Base-by-base conservation (phyloP, 2,113 vertebrate genomes). In the Rhinolophus sinicus region DNA sequence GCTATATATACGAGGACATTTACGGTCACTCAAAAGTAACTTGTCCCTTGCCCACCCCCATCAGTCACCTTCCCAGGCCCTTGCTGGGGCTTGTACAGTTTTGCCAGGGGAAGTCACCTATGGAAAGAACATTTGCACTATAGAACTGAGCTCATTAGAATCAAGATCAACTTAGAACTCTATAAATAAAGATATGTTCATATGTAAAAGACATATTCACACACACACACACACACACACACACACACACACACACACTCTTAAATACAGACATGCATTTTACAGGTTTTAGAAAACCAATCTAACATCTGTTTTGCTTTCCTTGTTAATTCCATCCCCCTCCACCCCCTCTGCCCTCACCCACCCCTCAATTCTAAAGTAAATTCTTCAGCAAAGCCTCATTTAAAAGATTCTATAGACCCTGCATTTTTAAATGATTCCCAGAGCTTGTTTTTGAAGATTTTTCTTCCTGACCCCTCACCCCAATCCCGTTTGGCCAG, bases 281-380 rank as follows among this genome's bases (percentile, higher is more conserved):
- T 81, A 96, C 62, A 94, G 82, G 40, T 98, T 98, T 13, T 8
- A n/a, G 56, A 75, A 96, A 94, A 76, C 82, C 54, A 44, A 30
- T 94, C n/a, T 92, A 92, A 97, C 94, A 98, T 98, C 95, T 98
- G 95, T 72, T 97, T 98, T 97, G 96, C 92, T 97, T 98, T 98
- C 87, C 52, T 80, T 83, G 26, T 96, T 98, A 97, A 96, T 97
- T 97, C 84, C 4, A 93, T 96, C 95, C 96, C 30, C 35, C 2
- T 82, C 21, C 19, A 28, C 6, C 11, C 54, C 33, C 26, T 47
- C 35, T 75, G n/a, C 72, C 64, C 52, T 44, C 3, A 15, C 0
- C 58, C 26, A 72, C 64, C 69, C 90, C 94, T 44, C 60, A 65
- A 97, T 56, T 97, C 56, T 64, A 96, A 93, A 72, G 58, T 67